These are phyloP conservation scores for Crocallis elinguaria DNA, from an alignment of 2,888 invertebrate genomes.

Conservation along the genomic window DNA sequence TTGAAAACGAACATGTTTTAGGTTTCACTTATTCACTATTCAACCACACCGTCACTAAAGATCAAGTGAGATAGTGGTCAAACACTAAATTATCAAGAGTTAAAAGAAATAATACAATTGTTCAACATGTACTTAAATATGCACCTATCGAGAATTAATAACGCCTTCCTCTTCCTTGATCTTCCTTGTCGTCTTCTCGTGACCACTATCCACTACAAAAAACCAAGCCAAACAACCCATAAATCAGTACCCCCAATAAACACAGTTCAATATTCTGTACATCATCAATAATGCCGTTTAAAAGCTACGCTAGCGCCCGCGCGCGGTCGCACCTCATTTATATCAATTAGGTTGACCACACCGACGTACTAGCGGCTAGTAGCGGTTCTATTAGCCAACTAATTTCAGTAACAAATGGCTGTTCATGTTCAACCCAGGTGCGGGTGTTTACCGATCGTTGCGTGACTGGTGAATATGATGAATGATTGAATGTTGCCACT, in stretches of 20 bases:
- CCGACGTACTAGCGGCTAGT: not conserved
- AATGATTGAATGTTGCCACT: not conserved
- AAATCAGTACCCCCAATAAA: not conserved
- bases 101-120: no score
- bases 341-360: not conserved
- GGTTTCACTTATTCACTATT: no score
- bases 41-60: no score
- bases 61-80: no score
- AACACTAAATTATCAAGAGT: no score
- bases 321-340: slow-evolving; percentile 2
- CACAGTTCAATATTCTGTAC: not conserved
- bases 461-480: not conserved
- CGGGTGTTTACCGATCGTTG: not conserved
- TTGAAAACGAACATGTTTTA: no score
- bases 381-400: slow-evolving; percentile 1
- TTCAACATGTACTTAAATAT: no score
- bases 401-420: not conserved
- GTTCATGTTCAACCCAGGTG: not conserved
- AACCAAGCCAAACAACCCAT: not conserved
- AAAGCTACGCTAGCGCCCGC: slow-evolving; percentile 1
- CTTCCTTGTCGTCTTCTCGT: no score
- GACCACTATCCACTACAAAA: no score
- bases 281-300: not conserved
- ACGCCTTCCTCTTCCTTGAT: no score
- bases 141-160: no score